Percentiles rank a stretch among this genome's conserved stretches.
phyloP scores from a whole-genome alignment of 2,888 invertebrate genomes.

The Cynaeus angustus region DNA sequence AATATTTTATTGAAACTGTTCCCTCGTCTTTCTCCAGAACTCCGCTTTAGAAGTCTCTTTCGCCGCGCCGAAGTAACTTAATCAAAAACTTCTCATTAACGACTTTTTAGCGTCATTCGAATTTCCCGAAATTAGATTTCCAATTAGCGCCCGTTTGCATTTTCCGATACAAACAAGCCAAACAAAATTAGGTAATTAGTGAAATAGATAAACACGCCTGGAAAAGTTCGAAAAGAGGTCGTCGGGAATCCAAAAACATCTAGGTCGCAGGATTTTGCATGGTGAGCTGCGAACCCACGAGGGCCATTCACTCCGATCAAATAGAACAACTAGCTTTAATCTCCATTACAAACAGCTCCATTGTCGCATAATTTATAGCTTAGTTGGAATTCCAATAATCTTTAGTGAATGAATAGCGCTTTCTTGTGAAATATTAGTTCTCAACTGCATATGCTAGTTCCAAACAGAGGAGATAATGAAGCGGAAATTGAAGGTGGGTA shows the following conservation, averaged over 20 bases:
- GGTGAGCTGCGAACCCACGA: conserved; percentile 7
- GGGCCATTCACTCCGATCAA: conserved; percentile 24
- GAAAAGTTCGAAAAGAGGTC: too few species aligned
- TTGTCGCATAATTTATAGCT: conserved; percentile 29
- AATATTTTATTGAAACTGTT: neutral
- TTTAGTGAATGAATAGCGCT: conserved; percentile 10
- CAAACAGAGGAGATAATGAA: conserved; percentile 16
- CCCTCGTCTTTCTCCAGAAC: neutral
- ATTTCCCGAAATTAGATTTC: conserved; percentile 9
- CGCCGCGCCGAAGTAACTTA: neutral
- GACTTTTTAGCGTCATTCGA: neutral
- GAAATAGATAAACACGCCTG: neutral
- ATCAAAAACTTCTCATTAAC: neutral
- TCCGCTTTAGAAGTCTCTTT: neutral
- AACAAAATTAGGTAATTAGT: conserved; percentile 15
- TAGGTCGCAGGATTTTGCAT: neutral
- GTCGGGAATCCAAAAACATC: neutral
- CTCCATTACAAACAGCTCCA: conserved; percentile 24
- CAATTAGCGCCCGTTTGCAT: conserved; percentile 7
- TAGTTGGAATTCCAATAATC: conserved; percentile 26
- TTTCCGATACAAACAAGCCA: conserved; percentile 2
- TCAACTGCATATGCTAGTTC: conserved; percentile 1
- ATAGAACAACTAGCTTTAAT: conserved; percentile 29
- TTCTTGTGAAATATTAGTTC: conserved; percentile 9
- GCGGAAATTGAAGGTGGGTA: neutral